Evolutionary conservation across 2,113 vertebrate species (phyloP), one percentile per base, ranked within the genome.

Genomic region (Amphiprion percula): DNA sequence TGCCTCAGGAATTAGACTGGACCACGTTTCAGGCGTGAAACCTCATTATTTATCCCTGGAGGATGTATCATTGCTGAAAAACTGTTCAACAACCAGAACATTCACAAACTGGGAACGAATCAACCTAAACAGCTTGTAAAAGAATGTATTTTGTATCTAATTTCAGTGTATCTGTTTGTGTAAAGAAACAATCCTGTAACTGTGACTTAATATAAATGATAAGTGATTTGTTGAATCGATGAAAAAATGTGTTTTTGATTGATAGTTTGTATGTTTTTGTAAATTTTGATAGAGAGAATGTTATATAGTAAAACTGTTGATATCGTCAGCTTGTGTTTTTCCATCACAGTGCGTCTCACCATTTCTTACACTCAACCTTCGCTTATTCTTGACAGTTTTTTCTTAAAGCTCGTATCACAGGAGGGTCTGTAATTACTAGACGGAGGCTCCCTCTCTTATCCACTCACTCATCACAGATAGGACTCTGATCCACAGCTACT

Each of bases 291-390:
- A 80, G 33, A 44, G 4, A 49, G 5, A 68, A 58, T 28, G 24
- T 68, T 56, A 1, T 77, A 50, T 50, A 63, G 24, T 80, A 76
- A 87, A 90, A 61, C 17, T 37, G 3, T 30, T n/a, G 2, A 49
- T 59, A 52, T 68, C 21, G 56, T 77, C 50, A 52, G 21, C 17
- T 6, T 66, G 10, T 39, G 39, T 68, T 54, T 68, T 23, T 5
- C n/a, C 33, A 37, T 37, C 33, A 37, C 33, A 10, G 33, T 10
- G 1, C 1, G 30, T 30, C 8, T 50, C 49, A 50, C 49, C 14
- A 2, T 49, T 19, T 17, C 17, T 49, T 46, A 14, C 44, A 5
- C 30, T 30, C 30, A 7, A 5, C 30, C 30, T 7, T 30, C 30
- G 4, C 44, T 14, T 10, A 46, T 15, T 46, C 44, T 14, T 46